A percentile compares a stretch with the other conserved stretches of the same genome.
These are phyloP conservation scores for Neolamprologus modestus DNA, from an alignment of 2,113 vertebrate genomes.

Conservation along the genomic window DNA sequence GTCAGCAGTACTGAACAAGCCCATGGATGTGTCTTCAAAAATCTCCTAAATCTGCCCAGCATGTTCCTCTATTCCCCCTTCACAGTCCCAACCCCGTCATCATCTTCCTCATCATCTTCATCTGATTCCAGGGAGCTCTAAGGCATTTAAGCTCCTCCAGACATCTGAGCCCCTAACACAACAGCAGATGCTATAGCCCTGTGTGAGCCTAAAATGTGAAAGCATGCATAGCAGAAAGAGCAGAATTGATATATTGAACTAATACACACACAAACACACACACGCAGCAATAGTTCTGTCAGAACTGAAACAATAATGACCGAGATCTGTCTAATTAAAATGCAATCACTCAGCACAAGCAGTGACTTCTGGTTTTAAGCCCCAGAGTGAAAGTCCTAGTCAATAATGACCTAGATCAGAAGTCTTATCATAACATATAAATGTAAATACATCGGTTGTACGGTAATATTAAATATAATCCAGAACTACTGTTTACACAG, in stretches of 20 bases:
- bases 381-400: background rate
- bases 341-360: slow-evolving; percentile 23
- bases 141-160: slow-evolving; percentile 11
- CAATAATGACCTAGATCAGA: slow-evolving; percentile 8
- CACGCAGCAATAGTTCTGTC: background rate
- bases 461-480: background rate
- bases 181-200: background rate
- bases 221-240: slow-evolving; percentile 28
- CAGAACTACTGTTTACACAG: slow-evolving; percentile 20
- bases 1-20: slow-evolving; percentile 24
- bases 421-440: slow-evolving; percentile 1
- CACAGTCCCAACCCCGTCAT: background rate
- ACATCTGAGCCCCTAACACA: background rate
- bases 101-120: background rate
- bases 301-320: slow-evolving; percentile 22
- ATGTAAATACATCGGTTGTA: background rate
- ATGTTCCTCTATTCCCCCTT: background rate
- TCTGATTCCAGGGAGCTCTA: background rate
- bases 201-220: slow-evolving; percentile 37
- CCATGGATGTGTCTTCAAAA: slow-evolving; percentile 14
- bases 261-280: slow-evolving; percentile 25
- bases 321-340: slow-evolving; percentile 49
- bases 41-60: background rate
- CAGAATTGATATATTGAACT: slow-evolving; percentile 41
- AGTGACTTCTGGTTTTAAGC: background rate